Evolutionary conservation across 2,888 invertebrate species (phyloP).

Genomic region (Cataglyphis livida): DNA sequence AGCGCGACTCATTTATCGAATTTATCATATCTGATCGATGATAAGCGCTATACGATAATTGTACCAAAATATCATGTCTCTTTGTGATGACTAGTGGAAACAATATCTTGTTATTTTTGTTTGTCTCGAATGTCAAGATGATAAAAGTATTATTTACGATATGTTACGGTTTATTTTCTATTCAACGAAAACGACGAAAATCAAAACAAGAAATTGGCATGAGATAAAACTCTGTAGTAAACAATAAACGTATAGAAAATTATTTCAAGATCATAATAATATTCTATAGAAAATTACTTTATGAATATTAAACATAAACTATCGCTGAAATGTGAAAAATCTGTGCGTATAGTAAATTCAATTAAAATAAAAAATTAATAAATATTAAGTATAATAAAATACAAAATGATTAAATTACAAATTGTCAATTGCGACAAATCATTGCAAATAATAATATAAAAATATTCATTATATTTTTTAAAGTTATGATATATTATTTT

Average conservation of each 20-base stretch:
- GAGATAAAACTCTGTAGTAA: neutral
- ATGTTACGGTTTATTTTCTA: neutral
- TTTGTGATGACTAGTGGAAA: constrained; percentile 7
- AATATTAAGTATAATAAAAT: constrained; percentile 10
- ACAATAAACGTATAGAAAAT: neutral
- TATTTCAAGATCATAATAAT: constrained; percentile 8
- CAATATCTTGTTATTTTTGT: constrained; percentile 35
- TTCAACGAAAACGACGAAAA: neutral
- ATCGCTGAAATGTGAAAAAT: neutral
- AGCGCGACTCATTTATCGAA: constrained; percentile 40
- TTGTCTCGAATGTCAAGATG: constrained; percentile 12
- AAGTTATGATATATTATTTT: neutral
- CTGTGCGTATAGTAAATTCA: neutral
- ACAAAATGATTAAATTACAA: neutral
- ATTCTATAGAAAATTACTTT: constrained; percentile 6
- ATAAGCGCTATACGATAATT: constrained; percentile 61
- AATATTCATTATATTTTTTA: neutral
- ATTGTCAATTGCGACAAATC: neutral
- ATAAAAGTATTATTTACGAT: constrained; percentile 29
- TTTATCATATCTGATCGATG: constrained; percentile 55
- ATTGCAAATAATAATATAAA: neutral
- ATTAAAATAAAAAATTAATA: constrained; percentile 15
- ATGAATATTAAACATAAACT: neutral
- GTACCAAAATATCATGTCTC: constrained; percentile 11
- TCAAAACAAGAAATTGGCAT: constrained; percentile 8